phyloP scores from a whole-genome alignment of 2,888 invertebrate genomes.

The Pseudeuparius sepicola region DNA sequence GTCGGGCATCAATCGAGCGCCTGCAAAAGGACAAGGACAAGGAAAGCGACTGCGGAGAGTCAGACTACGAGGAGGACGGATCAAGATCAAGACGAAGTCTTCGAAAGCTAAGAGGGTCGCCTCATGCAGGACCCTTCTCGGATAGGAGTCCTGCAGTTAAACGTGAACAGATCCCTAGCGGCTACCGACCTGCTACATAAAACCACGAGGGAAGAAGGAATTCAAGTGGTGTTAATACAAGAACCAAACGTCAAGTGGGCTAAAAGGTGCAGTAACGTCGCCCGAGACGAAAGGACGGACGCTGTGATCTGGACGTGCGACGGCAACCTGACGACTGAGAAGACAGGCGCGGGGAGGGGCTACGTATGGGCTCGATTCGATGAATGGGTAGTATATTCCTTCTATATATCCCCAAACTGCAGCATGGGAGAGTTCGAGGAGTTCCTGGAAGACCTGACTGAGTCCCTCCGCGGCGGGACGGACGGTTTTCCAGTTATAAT shows the following conservation, averaged over 20 bases:
- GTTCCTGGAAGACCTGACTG: slow-evolving; percentile 11
- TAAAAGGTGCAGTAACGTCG: no score
- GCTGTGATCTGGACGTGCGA: no score
- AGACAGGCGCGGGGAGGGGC: no score
- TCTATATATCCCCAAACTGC: slow-evolving; percentile 12
- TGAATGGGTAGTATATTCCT: slow-evolving; percentile 8
- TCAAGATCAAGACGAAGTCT: background rate
- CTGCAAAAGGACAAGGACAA: slow-evolving; percentile 3
- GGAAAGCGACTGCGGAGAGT: no score
- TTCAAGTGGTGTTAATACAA: background rate
- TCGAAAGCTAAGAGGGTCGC: background rate
- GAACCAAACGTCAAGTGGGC: no score
- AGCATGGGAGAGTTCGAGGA: slow-evolving; percentile 11
- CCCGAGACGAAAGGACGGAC: no score
- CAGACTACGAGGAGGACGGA: no score
- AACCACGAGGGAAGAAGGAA: slow-evolving; percentile 10
- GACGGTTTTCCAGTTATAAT: no score
- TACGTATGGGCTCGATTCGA: no score
- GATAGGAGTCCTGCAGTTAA: slow-evolving; percentile 13
- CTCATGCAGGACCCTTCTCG: no score
- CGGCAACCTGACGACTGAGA: no score
- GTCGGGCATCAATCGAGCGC: slow-evolving; percentile 13
- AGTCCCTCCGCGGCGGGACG: no score
- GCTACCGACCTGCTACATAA: slow-evolving; percentile 8
- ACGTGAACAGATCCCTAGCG: slow-evolving; percentile 9